phyloP scores from a whole-genome alignment of 2,113 vertebrate species.

The Planiliza haematocheilus region DNA sequence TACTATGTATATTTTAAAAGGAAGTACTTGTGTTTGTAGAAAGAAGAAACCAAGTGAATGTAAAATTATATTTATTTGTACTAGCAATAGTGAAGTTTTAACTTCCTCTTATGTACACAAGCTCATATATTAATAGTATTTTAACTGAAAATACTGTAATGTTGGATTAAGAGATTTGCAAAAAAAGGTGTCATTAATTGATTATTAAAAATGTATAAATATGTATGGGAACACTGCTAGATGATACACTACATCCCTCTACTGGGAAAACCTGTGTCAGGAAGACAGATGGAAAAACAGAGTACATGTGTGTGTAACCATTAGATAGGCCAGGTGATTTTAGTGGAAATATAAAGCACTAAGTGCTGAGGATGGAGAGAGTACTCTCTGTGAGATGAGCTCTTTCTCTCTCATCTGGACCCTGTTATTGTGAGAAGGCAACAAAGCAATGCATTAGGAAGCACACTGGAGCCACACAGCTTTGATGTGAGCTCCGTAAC shows the following conservation, averaged over 20 bases:
- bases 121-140: background rate
- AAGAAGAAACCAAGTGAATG: conserved; percentile 6
- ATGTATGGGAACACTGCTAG: conserved; percentile 59
- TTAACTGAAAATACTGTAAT: background rate
- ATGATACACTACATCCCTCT: conserved; percentile 49
- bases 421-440: conserved; percentile 83
- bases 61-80: conserved; percentile 1
- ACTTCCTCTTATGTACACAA: background rate
- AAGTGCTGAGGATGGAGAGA: conserved; percentile 81
- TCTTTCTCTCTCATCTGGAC: conserved; percentile 83
- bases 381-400: conserved; percentile 75
- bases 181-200: conserved; percentile 28
- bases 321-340: conserved; percentile 82
- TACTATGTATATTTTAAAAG: conserved; percentile 38
- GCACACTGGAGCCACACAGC: conserved; percentile 74
- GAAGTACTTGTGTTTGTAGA: conserved; percentile 28
- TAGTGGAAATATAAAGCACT: conserved; percentile 83
- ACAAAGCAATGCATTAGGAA: conserved; percentile 85
- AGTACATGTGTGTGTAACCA: conserved; percentile 58
- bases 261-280: conserved; percentile 63
- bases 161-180: background rate
- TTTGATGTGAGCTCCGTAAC: conserved; percentile 84
- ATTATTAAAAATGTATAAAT: conserved; percentile 44
- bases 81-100: no score
- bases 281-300: conserved; percentile 61